A percentile compares a stretch with the other conserved stretches of the same genome.
Evolutionary conservation across 2,797 vertebrate genomes (phyloP).

Genomic region (Austrolebias charrua): DNA sequence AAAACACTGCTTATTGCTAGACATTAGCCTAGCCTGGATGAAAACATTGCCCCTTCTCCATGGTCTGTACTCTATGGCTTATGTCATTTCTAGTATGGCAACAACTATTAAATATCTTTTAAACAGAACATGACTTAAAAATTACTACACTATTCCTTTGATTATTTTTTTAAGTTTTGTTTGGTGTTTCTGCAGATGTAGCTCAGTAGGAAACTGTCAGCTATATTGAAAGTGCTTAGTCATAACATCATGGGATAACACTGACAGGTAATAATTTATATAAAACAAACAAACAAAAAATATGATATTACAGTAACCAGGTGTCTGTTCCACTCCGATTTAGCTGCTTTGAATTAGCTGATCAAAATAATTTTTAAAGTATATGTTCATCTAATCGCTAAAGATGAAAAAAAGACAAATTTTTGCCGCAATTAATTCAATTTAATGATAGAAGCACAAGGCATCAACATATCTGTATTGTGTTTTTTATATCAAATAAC

Average conservation of each 20-base stretch:
- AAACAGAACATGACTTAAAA: no score
- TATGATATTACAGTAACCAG: conserved; percentile 4
- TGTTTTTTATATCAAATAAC: conserved; percentile 88
- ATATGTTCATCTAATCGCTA: conserved; percentile 6
- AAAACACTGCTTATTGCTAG: no score
- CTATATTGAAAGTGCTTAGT: conserved; percentile 49
- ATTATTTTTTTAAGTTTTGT: conserved; percentile 34
- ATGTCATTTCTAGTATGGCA: no score
- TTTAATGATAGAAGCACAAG: conserved; percentile 99
- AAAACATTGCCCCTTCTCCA: no score
- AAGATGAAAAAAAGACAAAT: conserved; percentile 83
- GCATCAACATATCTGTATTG: conserved; percentile 81
- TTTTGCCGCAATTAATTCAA: conserved; percentile 84
- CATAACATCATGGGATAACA: conserved; percentile 39
- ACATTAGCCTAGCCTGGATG: no score
- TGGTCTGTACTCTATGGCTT: no score
- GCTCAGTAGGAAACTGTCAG: conserved; percentile 34
- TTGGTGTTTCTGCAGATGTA: conserved; percentile 37
- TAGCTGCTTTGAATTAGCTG: background rate
- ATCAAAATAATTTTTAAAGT: conserved; percentile 14
- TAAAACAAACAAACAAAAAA: background rate
- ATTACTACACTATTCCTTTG: no score
- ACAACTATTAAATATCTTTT: no score
- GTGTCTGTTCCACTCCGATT: conserved; percentile 10
- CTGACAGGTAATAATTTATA: conserved; percentile 3